These are phyloP conservation scores for Phalacrocorax pelagicus DNA, from an alignment of 2,113 vertebrate species.

Conservation along the genomic window DNA sequence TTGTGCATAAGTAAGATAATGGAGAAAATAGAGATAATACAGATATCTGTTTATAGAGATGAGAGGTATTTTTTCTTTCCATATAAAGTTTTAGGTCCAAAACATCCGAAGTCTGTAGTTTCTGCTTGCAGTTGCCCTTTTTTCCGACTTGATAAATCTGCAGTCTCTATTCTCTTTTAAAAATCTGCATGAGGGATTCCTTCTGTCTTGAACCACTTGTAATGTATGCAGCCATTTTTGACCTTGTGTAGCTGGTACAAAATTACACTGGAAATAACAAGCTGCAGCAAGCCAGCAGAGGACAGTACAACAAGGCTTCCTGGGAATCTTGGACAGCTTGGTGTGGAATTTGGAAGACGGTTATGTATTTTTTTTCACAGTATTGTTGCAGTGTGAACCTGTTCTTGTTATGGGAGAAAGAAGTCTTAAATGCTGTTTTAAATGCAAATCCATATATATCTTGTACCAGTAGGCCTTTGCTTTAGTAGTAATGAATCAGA, in stretches of 20 bases:
- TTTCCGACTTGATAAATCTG: conserved; percentile 64
- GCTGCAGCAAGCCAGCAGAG: conserved; percentile 63
- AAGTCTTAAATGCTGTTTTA: conserved; percentile 51
- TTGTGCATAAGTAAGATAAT: conserved; percentile 38
- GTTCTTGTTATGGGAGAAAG: conserved; percentile 39
- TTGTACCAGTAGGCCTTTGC: conserved; percentile 50
- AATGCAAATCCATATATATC: conserved; percentile 47
- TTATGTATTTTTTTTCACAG: conserved; percentile 57
- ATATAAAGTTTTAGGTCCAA: conserved; percentile 65
- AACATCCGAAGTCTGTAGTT: conserved; percentile 64
- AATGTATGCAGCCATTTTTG: conserved; percentile 65
- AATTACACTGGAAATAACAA: conserved; percentile 67
- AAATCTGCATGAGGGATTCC: conserved; percentile 70
- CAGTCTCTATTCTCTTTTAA: conserved; percentile 64
- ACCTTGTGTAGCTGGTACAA: conserved; percentile 64
- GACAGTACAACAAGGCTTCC: conserved; percentile 64
- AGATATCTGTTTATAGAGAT: conserved; percentile 41
- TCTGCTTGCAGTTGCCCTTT: conserved; percentile 69
- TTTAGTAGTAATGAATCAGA: not conserved
- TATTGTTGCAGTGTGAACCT: conserved; percentile 37
- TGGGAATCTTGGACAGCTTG: conserved; percentile 63
- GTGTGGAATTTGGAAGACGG: conserved; percentile 60
- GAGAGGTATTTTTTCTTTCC: conserved; percentile 69
- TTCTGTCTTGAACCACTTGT: conserved; percentile 68
- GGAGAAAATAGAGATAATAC: conserved; percentile 28